phyloP scores from a whole-genome alignment of 2,113 vertebrate species.

The Raphicerus campestris region DNA sequence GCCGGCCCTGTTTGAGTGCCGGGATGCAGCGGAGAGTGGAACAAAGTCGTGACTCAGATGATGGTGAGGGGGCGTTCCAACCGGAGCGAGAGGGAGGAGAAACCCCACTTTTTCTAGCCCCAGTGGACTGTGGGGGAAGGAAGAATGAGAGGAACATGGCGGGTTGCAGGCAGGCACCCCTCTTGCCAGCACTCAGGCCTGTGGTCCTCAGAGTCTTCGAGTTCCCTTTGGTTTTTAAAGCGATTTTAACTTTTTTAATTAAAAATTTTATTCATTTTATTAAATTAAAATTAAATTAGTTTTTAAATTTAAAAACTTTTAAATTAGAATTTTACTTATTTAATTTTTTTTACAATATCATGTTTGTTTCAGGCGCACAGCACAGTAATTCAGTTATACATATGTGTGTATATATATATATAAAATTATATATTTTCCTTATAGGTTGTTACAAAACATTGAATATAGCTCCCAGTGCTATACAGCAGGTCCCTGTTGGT shows the following conservation, averaged over 20 bases:
- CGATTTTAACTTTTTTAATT: not conserved
- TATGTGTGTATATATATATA: not conserved
- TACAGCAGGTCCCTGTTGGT: not conserved
- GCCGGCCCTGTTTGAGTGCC: not conserved
- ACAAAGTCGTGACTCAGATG: not conserved
- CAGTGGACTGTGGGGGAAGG: not conserved
- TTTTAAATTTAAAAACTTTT: not conserved
- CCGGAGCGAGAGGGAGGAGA: not conserved
- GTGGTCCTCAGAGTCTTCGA: not conserved
- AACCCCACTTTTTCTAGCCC: not conserved
- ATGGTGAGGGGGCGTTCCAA: not conserved
- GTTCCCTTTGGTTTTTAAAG: not conserved
- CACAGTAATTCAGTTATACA: not conserved
- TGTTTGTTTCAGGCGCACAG: not conserved
- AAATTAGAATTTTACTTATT: not conserved
- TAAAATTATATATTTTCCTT: not conserved
- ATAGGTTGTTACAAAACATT: not conserved
- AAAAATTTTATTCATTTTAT: not conserved
- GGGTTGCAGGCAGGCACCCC: not conserved
- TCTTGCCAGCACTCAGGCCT: not conserved
- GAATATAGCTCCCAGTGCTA: not conserved
- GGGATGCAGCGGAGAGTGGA: not conserved
- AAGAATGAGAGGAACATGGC: accelerated
- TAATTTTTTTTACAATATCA: not conserved
- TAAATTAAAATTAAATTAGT: not conserved